Percentiles rank a stretch among this genome's conserved stretches.
These are phyloP conservation scores for Napeogenes inachia DNA, from an alignment of 2,888 invertebrate genomes.

Conservation along the genomic window DNA sequence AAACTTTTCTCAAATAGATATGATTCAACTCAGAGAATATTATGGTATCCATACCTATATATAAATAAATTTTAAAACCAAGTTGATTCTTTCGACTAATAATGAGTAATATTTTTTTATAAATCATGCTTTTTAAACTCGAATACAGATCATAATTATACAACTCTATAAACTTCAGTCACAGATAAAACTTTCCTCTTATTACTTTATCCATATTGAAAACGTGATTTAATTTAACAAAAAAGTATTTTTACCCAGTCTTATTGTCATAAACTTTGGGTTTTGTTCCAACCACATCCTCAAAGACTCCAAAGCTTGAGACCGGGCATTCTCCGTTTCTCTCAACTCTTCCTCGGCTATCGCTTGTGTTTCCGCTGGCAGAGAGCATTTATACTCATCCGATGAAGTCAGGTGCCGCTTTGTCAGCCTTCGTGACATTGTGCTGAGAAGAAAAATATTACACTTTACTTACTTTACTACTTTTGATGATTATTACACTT, in stretches of 20 bases:
- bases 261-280: conserved; percentile 81
- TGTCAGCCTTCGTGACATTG: conserved; percentile 58
- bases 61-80: no score
- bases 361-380: conserved; percentile 79
- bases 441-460: conserved; percentile 21
- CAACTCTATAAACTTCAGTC: no score
- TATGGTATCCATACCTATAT: no score
- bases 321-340: conserved; percentile 81
- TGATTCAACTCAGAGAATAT: no score
- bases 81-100: no score
- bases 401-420: conserved; percentile 76
- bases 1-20: no score
- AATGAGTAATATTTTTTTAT: no score
- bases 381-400: conserved; percentile 80
- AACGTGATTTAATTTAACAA: neutral
- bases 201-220: neutral
- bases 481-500: no score
- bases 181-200: neutral
- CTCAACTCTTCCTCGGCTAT: conserved; percentile 82
- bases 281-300: conserved; percentile 85
- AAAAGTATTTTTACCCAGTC: conserved; percentile 75
- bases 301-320: conserved; percentile 81
- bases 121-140: no score
- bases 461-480: no score
- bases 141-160: no score